Conservation (phyloP, 1,140 invertebrate species). For the Nasonia giraulti region DNA sequence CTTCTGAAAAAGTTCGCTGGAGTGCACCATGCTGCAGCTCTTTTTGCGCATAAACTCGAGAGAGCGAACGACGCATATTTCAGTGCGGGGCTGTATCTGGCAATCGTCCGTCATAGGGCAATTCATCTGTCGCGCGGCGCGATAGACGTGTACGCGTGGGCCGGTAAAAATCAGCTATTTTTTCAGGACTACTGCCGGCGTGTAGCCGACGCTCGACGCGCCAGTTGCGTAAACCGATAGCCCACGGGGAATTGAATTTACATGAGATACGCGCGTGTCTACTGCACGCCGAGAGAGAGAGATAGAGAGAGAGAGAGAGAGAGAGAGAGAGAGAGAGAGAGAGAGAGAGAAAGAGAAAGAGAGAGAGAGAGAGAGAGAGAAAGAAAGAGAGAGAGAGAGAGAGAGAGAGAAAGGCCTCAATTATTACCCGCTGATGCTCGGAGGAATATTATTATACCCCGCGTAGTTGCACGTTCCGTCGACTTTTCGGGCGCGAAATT, state of each 20-base stretch:
- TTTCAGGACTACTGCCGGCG: background rate
- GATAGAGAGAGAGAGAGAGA: too few species aligned
- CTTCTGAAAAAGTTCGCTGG: background rate
- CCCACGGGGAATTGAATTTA: conserved; percentile 1
- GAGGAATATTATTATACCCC: background rate
- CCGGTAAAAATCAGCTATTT: background rate
- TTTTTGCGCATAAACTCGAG: background rate
- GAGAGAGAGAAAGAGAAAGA: too few species aligned
- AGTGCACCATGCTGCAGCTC: background rate
- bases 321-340: too few species aligned
- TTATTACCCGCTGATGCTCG: too few species aligned
- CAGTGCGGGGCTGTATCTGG: background rate
- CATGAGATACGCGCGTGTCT: background rate
- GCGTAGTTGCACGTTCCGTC: background rate
- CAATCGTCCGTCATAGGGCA: conserved; percentile 1
- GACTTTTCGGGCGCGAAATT: background rate
- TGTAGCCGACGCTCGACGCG: background rate
- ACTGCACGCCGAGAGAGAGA: too few species aligned
- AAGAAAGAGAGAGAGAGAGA: too few species aligned
- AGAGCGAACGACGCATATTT: background rate
- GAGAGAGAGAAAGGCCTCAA: background rate
- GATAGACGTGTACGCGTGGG: background rate
- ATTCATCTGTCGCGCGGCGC: conserved; percentile 2
- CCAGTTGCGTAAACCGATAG: background rate
- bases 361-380: too few species aligned